A percentile compares a stretch with the other conserved stretches of the same genome.
Evolutionary conservation across 2,797 vertebrate species (phyloP).

Genomic region (Rhinichthys osculus): DNA sequence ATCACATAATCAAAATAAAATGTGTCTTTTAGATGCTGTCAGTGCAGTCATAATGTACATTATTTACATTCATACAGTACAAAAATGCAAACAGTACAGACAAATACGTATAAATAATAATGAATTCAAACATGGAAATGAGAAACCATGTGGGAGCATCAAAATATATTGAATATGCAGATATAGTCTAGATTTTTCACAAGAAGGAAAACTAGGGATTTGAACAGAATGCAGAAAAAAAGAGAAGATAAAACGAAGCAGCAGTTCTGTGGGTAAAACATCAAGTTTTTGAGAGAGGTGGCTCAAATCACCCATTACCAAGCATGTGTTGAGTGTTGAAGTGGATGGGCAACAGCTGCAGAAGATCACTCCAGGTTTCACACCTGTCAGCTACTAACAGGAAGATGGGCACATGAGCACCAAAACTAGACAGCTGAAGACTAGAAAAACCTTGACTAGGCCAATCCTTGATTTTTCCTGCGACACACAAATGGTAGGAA

Average conservation of each 20-base stretch:
- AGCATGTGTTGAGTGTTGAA: conserved; percentile 38
- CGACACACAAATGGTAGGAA: not conserved
- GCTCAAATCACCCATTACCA: conserved; percentile 33
- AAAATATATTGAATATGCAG: not conserved
- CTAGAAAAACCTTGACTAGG: conserved; percentile 11
- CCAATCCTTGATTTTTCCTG: conserved; percentile 18
- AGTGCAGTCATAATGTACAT: too few relatives aligned
- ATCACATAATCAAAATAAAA: too few relatives aligned
- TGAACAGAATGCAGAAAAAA: not conserved
- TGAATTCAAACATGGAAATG: not conserved
- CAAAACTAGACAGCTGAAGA: conserved; percentile 31
- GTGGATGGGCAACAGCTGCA: conserved; percentile 43
- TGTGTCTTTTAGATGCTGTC: not conserved
- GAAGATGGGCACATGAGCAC: conserved; percentile 34
- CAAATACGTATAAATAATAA: not conserved
- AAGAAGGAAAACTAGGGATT: not conserved
- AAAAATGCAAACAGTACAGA: not conserved
- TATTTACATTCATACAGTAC: not conserved
- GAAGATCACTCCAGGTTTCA: conserved; percentile 42
- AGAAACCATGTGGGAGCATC: not conserved
- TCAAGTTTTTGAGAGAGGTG: conserved; percentile 23
- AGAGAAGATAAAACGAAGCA: not conserved
- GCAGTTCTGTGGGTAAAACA: conserved; percentile 3
- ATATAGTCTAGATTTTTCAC: not conserved
- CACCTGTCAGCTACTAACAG: conserved; percentile 39